A percentile compares a stretch with the other conserved stretches of the same genome.
phyloP scores from a whole-genome alignment of 2,113 vertebrate genomes.

The Corythornis vintsioides region DNA sequence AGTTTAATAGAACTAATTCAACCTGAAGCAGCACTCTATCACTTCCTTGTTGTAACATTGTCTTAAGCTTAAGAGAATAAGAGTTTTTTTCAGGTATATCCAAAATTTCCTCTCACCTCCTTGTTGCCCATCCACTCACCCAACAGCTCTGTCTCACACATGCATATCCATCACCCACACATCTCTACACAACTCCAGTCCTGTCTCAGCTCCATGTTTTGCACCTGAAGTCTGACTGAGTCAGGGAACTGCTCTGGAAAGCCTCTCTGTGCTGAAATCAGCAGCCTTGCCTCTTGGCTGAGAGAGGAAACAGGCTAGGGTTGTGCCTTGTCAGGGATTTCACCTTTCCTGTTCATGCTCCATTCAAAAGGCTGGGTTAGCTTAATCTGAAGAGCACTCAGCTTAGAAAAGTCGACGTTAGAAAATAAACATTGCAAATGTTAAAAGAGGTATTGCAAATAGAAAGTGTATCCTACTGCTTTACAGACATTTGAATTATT shows the following conservation, averaged over 20 bases:
- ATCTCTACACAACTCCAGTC: not conserved
- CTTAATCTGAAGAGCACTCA: not conserved
- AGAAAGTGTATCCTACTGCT: not conserved
- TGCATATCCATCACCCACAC: not conserved
- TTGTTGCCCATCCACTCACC: not conserved
- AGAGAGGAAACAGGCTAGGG: not conserved
- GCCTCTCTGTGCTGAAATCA: not conserved
- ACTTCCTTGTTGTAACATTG: not conserved
- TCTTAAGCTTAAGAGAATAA: not conserved
- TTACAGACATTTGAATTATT: not conserved
- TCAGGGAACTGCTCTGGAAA: not conserved
- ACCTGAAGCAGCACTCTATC: not conserved
- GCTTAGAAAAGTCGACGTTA: not conserved
- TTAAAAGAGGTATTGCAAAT: not conserved
- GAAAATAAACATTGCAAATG: not conserved
- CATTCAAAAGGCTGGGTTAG: not conserved
- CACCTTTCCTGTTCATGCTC: not conserved
- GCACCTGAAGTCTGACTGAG: not conserved
- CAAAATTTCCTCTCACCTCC: not conserved
- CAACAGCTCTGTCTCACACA: not conserved
- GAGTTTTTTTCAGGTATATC: not conserved
- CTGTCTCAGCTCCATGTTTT: not conserved
- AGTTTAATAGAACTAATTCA: not conserved
- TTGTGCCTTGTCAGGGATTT: slow-evolving; percentile 52
- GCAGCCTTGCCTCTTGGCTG: not conserved